Percentiles rank a stretch among this genome's conserved stretches.
These are phyloP conservation scores for Geotrypetes seraphini DNA, from an alignment of 2,797 vertebrate species.

Conservation along the genomic window DNA sequence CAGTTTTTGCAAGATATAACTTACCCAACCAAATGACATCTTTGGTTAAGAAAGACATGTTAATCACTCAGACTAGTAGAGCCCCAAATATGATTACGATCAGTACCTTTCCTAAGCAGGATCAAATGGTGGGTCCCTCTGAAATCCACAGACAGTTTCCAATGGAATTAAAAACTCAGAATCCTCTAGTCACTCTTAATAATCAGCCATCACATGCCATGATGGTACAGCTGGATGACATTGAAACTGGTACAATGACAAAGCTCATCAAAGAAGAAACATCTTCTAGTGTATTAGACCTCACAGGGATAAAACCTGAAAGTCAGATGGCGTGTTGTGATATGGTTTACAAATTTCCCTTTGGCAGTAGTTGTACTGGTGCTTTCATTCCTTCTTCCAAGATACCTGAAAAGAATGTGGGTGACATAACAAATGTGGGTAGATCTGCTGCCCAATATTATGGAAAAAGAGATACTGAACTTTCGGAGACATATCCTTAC, in stretches of 20 bases:
- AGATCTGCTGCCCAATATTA: conserved; percentile 55
- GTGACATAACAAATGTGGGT: conserved; percentile 45
- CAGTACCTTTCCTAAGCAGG: conserved; percentile 60
- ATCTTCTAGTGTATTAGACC: conserved; percentile 74
- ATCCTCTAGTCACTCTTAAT: conserved; percentile 63
- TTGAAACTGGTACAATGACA: conserved; percentile 65
- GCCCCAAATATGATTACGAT: conserved; percentile 55
- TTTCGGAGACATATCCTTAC: conserved; percentile 63
- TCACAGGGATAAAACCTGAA: conserved; percentile 84
- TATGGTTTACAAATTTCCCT: conserved; percentile 95
- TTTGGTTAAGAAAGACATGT: conserved; percentile 78
- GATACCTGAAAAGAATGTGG: conserved; percentile 59
- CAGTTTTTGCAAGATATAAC: conserved; percentile 83
- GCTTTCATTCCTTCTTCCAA: conserved; percentile 73
- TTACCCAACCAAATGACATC: conserved; percentile 77
- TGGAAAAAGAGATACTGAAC: conserved; percentile 59
- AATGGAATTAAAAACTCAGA: conserved; percentile 79
- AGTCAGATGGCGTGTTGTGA: conserved; percentile 93
- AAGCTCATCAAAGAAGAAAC: conserved; percentile 81
- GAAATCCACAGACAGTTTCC: conserved; percentile 71
- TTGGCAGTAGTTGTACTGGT: conserved; percentile 79
- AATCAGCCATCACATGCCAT: conserved; percentile 83
- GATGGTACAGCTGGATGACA: conserved; percentile 87
- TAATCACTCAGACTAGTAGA: conserved; percentile 67
- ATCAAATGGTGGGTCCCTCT: conserved; percentile 49